These are phyloP conservation scores for Murina feae DNA, from an alignment of 2,113 vertebrate species.

Conservation along the genomic window DNA sequence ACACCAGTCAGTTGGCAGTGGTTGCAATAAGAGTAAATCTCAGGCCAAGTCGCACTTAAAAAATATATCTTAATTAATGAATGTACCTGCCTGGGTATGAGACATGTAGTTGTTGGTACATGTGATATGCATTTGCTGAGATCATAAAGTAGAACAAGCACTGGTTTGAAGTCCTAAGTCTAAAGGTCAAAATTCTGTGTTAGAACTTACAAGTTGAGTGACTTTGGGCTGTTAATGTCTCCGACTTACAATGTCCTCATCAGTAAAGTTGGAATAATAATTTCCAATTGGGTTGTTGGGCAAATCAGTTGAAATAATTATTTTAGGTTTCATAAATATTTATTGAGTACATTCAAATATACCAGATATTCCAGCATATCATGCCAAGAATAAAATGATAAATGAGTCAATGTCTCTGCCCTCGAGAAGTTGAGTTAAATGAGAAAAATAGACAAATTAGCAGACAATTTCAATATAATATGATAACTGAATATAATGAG, in stretches of 20 bases:
- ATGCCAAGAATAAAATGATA: neutral
- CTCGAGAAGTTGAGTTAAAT: conserved; percentile 33
- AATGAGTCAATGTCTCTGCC: neutral
- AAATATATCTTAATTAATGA: neutral
- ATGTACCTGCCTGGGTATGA: neutral
- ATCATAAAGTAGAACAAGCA: neutral
- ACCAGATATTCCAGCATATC: neutral
- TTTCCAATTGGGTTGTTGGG: neutral
- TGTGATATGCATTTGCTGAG: neutral
- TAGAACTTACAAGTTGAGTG: neutral
- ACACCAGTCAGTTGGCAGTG: neutral
- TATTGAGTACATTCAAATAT: neutral
- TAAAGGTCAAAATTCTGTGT: neutral
- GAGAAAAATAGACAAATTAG: neutral
- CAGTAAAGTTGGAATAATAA: neutral
- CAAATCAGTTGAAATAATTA: neutral
- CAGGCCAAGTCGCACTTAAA: neutral
- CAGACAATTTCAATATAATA: conserved; percentile 5
- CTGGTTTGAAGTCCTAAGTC: neutral
- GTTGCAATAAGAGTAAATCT: neutral
- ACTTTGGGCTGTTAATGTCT: neutral
- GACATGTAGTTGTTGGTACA: neutral
- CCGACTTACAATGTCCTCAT: neutral
- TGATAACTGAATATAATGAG: neutral
- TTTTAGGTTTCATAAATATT: conserved; percentile 26